These are phyloP conservation scores for Saguinus imperator DNA, from an alignment of 2,113 vertebrate genomes.

Conservation along the genomic window DNA sequence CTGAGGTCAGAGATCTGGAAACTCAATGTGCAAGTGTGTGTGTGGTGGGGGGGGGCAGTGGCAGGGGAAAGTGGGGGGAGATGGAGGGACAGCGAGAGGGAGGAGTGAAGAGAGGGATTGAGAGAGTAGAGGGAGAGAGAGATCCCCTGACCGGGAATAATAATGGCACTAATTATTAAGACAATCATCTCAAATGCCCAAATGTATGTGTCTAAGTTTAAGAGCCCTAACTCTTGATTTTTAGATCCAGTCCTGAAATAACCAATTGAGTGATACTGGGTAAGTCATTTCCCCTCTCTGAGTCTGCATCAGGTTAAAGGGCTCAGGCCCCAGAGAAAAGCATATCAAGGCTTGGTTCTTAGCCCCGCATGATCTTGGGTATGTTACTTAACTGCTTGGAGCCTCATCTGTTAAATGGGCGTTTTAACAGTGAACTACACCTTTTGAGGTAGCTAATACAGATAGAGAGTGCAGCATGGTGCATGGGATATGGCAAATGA, in stretches of 20 bases:
- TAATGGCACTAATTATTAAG: background rate
- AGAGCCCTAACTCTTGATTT: background rate
- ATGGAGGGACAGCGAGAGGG: too few species aligned
- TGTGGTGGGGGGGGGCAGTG: too few species aligned
- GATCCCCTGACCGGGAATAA: background rate
- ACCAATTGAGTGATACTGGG: background rate
- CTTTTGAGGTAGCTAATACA: background rate
- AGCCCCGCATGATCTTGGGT: background rate
- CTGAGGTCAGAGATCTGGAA: background rate
- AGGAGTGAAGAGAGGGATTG: too few species aligned
- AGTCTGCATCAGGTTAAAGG: background rate
- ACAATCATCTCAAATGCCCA: background rate
- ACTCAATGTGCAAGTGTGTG: background rate
- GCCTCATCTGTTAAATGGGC: background rate
- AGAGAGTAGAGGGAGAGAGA: accelerated
- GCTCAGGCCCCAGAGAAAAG: background rate
- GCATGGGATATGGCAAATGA: background rate
- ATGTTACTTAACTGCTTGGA: background rate
- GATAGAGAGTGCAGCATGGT: background rate
- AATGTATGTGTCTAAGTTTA: background rate
- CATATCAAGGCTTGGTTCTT: background rate
- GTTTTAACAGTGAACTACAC: background rate
- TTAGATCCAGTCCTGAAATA: background rate
- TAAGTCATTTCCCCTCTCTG: background rate
- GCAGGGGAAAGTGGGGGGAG: accelerated